A percentile compares a stretch with the other conserved stretches of the same genome.
These are phyloP conservation scores for Erebia epiphron DNA, from an alignment of 2,888 invertebrate genomes.

Conservation along the genomic window DNA sequence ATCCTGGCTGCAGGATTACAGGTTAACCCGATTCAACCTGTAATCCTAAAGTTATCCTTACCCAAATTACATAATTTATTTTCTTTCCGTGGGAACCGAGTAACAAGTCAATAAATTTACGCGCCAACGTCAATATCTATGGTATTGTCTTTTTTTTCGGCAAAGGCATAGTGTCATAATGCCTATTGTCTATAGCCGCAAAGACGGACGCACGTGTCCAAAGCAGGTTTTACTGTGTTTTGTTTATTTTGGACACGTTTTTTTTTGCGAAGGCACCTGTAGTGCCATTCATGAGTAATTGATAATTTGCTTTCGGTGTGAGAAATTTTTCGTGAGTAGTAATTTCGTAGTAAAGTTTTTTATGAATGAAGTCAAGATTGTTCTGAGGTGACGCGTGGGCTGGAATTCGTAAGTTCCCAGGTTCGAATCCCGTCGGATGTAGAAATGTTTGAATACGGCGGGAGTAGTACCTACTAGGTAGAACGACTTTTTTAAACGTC, in stretches of 20 bases:
- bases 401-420: too few relatives aligned
- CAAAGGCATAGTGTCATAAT: conserved; percentile 51
- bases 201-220: conserved; percentile 72
- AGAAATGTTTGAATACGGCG: too few relatives aligned
- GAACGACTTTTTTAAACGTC: too few relatives aligned
- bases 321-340: conserved; percentile 31
- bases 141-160: conserved; percentile 51
- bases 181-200: conserved; percentile 75
- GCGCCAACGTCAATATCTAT: conserved; percentile 57
- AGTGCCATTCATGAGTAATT: conserved; percentile 62
- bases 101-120: conserved; percentile 59
- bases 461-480: too few relatives aligned
- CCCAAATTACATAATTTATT: conserved; percentile 15
- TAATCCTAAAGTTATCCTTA: background rate
- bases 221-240: conserved; percentile 65
- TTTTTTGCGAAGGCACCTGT: conserved; percentile 67
- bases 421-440: too few relatives aligned
- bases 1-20: too few relatives aligned
- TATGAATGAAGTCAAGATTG: background rate
- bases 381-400: too few relatives aligned
- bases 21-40: background rate
- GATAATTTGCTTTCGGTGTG: conserved; percentile 45
- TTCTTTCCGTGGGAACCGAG: conserved; percentile 57
- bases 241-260: conserved; percentile 53
- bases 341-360: background rate